phyloP scores from a whole-genome alignment of 2,113 vertebrate genomes.

The Ochotona princeps region DNA sequence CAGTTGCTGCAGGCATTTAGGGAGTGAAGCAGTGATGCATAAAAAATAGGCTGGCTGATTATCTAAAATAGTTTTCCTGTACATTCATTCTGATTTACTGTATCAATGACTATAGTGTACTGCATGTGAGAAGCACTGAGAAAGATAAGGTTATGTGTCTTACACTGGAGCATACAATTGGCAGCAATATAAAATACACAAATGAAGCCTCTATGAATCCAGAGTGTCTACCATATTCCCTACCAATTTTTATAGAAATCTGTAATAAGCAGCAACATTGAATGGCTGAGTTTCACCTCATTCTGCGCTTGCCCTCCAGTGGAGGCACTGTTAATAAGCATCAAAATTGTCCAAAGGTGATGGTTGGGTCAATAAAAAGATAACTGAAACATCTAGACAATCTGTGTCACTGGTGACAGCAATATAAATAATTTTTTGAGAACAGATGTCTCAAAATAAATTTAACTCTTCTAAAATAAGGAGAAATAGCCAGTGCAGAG shows the following conservation, averaged over 20 bases:
- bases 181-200: neutral
- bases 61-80: neutral
- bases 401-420: neutral
- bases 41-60: too few species aligned
- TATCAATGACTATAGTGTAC: neutral
- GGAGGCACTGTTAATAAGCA: slow-evolving; percentile 40
- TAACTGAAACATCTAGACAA: neutral
- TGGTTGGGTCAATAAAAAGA: neutral
- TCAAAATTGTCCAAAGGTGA: slow-evolving; percentile 20
- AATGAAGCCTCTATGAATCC: slow-evolving; percentile 31
- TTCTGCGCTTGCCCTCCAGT: neutral
- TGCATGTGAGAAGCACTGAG: neutral
- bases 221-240: neutral
- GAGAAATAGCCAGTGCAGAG: neutral
- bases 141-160: neutral
- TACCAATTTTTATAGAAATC: neutral
- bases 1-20: too few species aligned
- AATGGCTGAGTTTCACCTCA: neutral
- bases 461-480: neutral
- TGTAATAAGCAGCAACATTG: neutral
- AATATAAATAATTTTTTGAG: neutral
- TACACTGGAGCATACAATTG: neutral
- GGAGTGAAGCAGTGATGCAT: too few species aligned
- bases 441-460: slow-evolving; percentile 8
- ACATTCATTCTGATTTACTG: neutral